These are phyloP conservation scores for Saccostrea echinata DNA, from an alignment of 1,140 invertebrate genomes.

Conservation along the genomic window DNA sequence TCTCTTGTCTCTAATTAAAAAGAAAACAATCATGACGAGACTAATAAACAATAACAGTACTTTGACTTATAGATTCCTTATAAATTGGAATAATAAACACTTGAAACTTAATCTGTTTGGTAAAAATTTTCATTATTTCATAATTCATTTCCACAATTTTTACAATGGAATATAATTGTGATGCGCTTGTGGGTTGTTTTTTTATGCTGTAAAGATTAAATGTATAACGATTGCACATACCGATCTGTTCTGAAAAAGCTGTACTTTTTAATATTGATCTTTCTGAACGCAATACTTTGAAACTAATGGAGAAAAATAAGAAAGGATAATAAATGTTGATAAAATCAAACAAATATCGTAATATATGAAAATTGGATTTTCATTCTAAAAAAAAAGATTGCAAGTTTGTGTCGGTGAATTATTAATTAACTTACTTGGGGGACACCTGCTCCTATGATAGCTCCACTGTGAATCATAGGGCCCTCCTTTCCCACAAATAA, in stretches of 20 bases:
- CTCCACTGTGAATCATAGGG: conserved; percentile 99
- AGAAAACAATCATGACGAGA: background rate
- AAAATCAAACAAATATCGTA: too few relatives aligned
- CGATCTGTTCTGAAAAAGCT: conserved; percentile 71
- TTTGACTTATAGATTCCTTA: too few relatives aligned
- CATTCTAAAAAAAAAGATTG: too few relatives aligned
- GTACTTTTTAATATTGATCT: conserved; percentile 67
- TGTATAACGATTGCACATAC: conserved; percentile 47
- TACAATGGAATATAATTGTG: too few relatives aligned
- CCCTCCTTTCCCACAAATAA: conserved; percentile 89
- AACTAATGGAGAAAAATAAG: conserved; percentile 58
- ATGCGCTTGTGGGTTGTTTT: too few relatives aligned
- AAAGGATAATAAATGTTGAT: background rate
- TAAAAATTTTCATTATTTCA: background rate
- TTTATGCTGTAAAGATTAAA: too few relatives aligned
- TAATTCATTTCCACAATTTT: background rate
- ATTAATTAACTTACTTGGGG: conserved; percentile 90
- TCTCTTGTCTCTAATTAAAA: conserved; percentile 88
- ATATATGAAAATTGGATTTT: too few relatives aligned
- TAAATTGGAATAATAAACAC: too few relatives aligned
- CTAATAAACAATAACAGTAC: too few relatives aligned
- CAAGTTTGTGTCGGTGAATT: too few relatives aligned
- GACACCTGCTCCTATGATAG: conserved; percentile 97
- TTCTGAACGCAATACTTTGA: conserved; percentile 71
- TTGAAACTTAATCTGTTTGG: background rate